Conservation (phyloP, 2,797 vertebrate genomes). For the Enteromius radiatus region DNA sequence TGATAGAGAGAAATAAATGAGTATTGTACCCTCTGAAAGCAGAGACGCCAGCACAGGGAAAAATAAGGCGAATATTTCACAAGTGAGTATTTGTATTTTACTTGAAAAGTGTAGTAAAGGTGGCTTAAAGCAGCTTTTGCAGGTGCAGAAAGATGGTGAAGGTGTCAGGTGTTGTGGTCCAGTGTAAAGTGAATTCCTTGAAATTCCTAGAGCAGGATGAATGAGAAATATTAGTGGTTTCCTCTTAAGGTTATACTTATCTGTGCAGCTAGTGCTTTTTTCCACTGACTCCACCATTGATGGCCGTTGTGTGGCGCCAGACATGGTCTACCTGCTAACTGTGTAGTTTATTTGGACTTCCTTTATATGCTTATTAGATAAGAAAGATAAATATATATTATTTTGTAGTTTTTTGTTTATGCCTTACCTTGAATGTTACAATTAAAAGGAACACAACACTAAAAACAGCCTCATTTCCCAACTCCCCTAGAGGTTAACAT, state of each 20-base stretch:
- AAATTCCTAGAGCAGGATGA: constrained; percentile 24
- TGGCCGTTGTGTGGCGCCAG: background rate
- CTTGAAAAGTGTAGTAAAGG: background rate
- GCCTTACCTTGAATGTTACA: background rate
- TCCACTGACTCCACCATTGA: background rate
- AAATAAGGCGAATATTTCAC: background rate
- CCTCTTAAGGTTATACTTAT: background rate
- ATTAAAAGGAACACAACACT: too few species aligned
- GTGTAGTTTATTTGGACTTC: background rate
- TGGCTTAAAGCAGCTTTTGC: background rate
- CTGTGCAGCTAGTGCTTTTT: background rate
- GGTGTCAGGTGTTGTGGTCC: background rate
- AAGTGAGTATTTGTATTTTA: background rate
- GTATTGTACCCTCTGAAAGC: constrained; percentile 21
- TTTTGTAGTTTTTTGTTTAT: too few species aligned
- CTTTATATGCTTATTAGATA: background rate
- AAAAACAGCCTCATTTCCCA: too few species aligned
- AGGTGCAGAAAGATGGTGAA: background rate
- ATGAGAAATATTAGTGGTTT: constrained; percentile 8
- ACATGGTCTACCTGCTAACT: background rate
- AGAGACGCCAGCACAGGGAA: background rate
- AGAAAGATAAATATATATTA: background rate
- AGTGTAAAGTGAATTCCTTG: background rate
- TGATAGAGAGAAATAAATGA: constrained; percentile 32
- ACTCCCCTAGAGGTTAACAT: too few species aligned